These are phyloP conservation scores for Micromys minutus DNA, from an alignment of 2,113 vertebrate species.

Conservation along the genomic window DNA sequence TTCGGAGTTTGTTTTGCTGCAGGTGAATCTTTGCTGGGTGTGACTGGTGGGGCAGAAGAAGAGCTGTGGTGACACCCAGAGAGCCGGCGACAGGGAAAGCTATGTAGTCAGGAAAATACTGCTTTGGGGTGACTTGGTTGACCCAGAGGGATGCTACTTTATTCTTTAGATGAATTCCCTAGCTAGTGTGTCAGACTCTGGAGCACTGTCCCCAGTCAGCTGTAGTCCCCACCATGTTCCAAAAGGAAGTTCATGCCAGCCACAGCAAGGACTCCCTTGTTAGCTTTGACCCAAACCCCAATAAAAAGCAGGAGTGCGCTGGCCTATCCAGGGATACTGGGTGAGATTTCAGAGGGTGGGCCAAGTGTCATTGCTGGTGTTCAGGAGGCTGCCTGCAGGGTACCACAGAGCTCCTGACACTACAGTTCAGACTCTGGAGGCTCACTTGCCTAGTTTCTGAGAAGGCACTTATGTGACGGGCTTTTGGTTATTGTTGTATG, in stretches of 20 bases:
- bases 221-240: neutral
- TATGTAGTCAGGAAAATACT: neutral
- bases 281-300: neutral
- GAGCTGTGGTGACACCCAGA: neutral
- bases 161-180: neutral
- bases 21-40: neutral
- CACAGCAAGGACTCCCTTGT: neutral
- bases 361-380: too few species aligned
- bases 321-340: neutral
- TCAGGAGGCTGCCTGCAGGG: neutral
- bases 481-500: neutral
- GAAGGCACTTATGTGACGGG: neutral
- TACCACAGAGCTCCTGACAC: neutral
- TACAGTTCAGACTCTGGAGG: neutral
- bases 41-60: neutral
- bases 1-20: neutral
- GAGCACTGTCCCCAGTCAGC: neutral
- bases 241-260: neutral
- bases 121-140: neutral
- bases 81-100: neutral
- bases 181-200: neutral
- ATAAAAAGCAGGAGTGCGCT: neutral
- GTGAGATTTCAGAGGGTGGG: neutral
- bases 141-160: neutral
- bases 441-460: neutral